phyloP scores from a whole-genome alignment of 2,888 invertebrate genomes.

The Euplagia quadripunctaria region DNA sequence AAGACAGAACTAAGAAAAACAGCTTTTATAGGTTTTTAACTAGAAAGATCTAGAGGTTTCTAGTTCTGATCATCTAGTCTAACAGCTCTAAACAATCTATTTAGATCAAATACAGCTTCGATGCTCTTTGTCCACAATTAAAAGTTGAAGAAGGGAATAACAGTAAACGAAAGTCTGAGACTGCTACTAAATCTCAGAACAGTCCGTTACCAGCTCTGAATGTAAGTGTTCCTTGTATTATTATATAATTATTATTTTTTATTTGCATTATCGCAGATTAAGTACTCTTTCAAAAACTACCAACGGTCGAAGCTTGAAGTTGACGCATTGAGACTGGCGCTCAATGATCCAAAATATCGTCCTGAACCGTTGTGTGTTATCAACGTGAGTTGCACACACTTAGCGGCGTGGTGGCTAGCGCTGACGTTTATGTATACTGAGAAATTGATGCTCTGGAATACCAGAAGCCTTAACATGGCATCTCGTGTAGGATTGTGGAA shows the following conservation, averaged over 20 bases:
- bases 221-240: slow-evolving; percentile 85
- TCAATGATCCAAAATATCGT: slow-evolving; percentile 88
- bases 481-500: not conserved
- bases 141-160: slow-evolving; percentile 88
- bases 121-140: slow-evolving; percentile 90
- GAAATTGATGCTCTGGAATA: slow-evolving; percentile 23
- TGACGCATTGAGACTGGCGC: slow-evolving; percentile 85
- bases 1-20: not conserved
- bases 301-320: slow-evolving; percentile 88
- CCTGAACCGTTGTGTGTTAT: slow-evolving; percentile 89
- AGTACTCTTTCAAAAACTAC: slow-evolving; percentile 90
- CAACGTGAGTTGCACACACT: slow-evolving; percentile 88
- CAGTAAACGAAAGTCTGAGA: slow-evolving; percentile 82
- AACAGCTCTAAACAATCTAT: slow-evolving; percentile 49
- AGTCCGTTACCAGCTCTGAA: slow-evolving; percentile 92
- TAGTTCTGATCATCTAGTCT: slow-evolving; percentile 7
- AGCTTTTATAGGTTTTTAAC: not conserved
- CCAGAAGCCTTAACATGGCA: not conserved
- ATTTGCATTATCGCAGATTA: slow-evolving; percentile 86
- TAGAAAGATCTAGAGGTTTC: not conserved
- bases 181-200: slow-evolving; percentile 84
- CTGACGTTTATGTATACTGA: slow-evolving; percentile 26
- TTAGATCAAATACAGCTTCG: slow-evolving; percentile 93
- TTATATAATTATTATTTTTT: slow-evolving; percentile 36
- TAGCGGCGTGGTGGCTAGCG: slow-evolving; percentile 56